Percentiles rank a stretch among this genome's conserved stretches.
Evolutionary conservation across 92 coral and sea anemone species (phyloP).

Genomic region (Desmophyllum pertusum): DNA sequence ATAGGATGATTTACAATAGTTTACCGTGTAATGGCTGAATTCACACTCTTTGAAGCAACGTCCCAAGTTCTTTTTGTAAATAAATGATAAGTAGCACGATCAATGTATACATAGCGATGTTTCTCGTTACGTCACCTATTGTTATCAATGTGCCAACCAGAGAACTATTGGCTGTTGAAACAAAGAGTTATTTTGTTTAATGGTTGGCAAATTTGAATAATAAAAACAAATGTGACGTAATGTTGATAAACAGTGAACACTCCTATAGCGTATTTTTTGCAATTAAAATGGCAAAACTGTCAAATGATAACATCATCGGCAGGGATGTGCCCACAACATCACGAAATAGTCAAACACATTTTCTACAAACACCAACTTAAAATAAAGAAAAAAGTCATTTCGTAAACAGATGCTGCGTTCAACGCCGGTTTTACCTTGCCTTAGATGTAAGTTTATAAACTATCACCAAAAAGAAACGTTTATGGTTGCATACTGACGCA

Average conservation of each 20-base stretch:
- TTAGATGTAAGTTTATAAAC: no score
- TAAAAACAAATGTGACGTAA: no score
- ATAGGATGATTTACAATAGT: neutral
- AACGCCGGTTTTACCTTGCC: neutral
- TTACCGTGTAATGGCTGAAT: neutral
- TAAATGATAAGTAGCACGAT: neutral
- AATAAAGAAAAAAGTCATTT: neutral
- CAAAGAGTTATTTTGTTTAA: no score
- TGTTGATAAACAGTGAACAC: no score
- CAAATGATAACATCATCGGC: neutral
- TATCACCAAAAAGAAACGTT: neutral
- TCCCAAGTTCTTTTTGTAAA: neutral
- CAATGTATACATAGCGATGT: neutral
- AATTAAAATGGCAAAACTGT: neutral
- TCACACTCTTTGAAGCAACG: neutral
- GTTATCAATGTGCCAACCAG: no score
- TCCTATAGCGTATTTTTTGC: neutral
- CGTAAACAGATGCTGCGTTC: neutral
- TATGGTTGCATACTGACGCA: neutral
- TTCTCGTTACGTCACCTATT: no score
- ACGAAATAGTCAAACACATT: neutral
- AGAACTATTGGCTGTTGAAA: no score
- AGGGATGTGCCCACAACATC: neutral
- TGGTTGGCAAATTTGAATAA: no score
- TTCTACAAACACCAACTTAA: neutral